Conservation (phyloP, 53 echinoderm and acorn worm species). For the Antedon mediterranea region DNA sequence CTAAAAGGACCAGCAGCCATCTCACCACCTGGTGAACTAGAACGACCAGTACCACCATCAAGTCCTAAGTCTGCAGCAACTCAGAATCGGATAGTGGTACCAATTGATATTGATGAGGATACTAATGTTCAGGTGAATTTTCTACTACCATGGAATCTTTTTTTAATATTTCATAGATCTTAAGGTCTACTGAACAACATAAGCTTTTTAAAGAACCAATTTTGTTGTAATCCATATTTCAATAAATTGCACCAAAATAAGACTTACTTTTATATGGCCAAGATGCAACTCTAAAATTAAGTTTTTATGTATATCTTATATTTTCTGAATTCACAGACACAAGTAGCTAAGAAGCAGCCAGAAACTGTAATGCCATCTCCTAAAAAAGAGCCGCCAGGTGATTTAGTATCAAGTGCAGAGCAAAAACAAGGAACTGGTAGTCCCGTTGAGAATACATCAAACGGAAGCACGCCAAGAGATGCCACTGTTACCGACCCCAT, state of each 20-base stretch:
- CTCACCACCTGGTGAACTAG: neutral
- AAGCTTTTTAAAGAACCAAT: too few species aligned
- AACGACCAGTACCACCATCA: constrained; percentile 11
- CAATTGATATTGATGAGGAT: neutral
- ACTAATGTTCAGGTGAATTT: neutral
- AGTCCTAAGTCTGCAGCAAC: constrained; percentile 18
- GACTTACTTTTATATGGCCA: too few species aligned
- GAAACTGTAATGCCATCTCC: neutral
- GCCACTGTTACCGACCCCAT: neutral
- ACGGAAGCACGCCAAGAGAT: too few species aligned
- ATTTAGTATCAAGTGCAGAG: neutral
- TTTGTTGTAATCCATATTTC: too few species aligned
- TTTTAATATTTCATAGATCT: too few species aligned
- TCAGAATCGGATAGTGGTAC: constrained; percentile 1
- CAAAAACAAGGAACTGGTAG: neutral
- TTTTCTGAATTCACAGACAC: neutral
- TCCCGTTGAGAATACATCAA: neutral
- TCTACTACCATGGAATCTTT: too few species aligned
- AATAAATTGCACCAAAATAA: too few species aligned
- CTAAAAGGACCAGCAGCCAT: constrained; percentile 29
- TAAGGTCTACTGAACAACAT: too few species aligned
- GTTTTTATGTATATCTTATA: too few species aligned
- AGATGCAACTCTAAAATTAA: too few species aligned
- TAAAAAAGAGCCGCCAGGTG: neutral
- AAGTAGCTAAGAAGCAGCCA: neutral